phyloP scores from a whole-genome alignment of 1,140 invertebrate genomes.

The Drosophila sp. region DNA sequence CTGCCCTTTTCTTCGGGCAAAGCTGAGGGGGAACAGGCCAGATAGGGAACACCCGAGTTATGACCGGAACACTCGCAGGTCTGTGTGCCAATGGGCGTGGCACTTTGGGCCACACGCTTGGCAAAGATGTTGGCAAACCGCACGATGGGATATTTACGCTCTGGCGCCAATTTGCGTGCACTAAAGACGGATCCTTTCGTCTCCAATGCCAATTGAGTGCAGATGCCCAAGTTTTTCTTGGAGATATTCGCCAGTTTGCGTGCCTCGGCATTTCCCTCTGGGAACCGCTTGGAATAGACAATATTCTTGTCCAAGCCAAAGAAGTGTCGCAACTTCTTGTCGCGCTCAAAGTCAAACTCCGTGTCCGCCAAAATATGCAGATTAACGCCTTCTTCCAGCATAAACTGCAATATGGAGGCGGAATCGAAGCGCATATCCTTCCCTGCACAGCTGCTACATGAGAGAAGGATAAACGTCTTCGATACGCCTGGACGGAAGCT shows the following conservation, averaged over 20 bases:
- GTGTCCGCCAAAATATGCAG: conserved; percentile 93
- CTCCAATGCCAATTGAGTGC: conserved; percentile 91
- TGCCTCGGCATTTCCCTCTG: conserved; percentile 88
- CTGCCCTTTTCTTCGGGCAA: conserved; percentile 62
- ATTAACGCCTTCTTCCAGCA: conserved; percentile 91
- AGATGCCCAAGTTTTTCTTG: conserved; percentile 91
- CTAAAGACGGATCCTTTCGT: conserved; percentile 92
- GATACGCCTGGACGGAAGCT: conserved; percentile 93
- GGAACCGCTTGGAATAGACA: conserved; percentile 92
- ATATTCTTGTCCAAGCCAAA: conserved; percentile 90
- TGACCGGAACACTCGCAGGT: conserved; percentile 90
- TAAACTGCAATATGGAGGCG: conserved; percentile 90
- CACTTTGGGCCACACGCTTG: conserved; percentile 88
- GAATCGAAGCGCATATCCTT: conserved; percentile 91
- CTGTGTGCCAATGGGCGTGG: conserved; percentile 88
- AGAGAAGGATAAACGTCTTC: conserved; percentile 92
- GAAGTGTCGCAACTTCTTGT: conserved; percentile 89
- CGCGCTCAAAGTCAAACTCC: conserved; percentile 90
- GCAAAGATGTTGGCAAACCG: conserved; percentile 89
- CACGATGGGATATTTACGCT: conserved; percentile 87
- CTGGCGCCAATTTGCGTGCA: conserved; percentile 86
- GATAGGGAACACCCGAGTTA: conserved; percentile 87
- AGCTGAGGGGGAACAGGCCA: conserved; percentile 80
- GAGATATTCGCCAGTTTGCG: conserved; percentile 90
- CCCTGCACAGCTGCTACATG: conserved; percentile 90